Evolutionary conservation across 2,113 vertebrate species (phyloP), one percentile per base, ranked within the genome.

Genomic region (Zosterops lateralis): DNA sequence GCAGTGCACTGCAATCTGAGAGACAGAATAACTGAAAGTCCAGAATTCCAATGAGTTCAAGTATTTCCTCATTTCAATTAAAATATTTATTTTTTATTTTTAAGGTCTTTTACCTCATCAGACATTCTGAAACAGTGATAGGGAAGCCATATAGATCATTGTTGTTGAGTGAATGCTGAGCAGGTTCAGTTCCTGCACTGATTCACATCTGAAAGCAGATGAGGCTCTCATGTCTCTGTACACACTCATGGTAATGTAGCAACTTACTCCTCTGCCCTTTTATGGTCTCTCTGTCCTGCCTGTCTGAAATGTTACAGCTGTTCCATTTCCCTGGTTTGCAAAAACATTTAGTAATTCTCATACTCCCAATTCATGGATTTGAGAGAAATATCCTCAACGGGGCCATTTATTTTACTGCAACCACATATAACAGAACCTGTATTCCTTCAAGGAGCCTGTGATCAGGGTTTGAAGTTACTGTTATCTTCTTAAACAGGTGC

Each of bases 221-320:
- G 5, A 62, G 18, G 47, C 22, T 73, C 20, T 74, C 1, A 0
- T 2, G 7, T 32, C 51, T 28, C 60, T 9, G 1, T 7, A 34
- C 17, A 32, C 1, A 5, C 4, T 0, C 20, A 19, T 16, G 29
- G 38, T n/a, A 44, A 57, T 2, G 19, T 4, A 15, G 31, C 14
- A 58, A 24, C 44, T 54, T 38, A 62, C 0, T 73, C 42, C 32
- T 56, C 64, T 72, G 53, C 48, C 36, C 31, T 77, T 47, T 86
- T 21, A 64, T 71, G 16, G 16, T 45, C 47, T 44, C 50, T 34
- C 19, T 61, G 28, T 51, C 78, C 47, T 54, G 18, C 28, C 78
- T 60, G 22, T n/a, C 34, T 45, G 67, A 88, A 89, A 51, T 75
- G n/a, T 36, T 51, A 67, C 3, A 75, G 66, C 61, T 29, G 10